phyloP scores from a whole-genome alignment of 2,113 vertebrate species.

The Ptilorrhoa leucosticta region DNA sequence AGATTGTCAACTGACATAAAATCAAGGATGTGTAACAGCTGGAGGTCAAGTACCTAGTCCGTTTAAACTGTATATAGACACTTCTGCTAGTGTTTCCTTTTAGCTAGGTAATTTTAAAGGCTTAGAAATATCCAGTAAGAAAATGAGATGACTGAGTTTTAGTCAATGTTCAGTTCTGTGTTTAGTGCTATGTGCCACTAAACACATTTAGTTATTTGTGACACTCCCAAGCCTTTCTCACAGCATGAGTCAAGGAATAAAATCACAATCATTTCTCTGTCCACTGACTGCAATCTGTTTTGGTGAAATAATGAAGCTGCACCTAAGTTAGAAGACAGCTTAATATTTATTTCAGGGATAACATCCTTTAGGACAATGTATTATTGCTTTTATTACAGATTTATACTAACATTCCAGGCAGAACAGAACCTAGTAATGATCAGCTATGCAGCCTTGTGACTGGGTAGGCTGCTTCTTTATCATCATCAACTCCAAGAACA shows the following conservation, averaged over 20 bases:
- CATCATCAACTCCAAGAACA: not conserved
- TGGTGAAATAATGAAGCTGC: not conserved
- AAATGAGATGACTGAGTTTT: not conserved
- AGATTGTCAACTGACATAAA: not conserved
- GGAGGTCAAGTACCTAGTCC: not conserved
- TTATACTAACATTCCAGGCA: not conserved
- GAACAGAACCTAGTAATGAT: not conserved
- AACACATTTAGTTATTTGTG: not conserved
- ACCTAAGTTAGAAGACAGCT: not conserved
- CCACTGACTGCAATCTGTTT: not conserved
- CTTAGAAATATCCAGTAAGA: not conserved
- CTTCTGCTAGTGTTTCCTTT: not conserved
- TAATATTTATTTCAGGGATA: slow-evolving; percentile 7
- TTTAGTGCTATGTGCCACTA: not conserved
- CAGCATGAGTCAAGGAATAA: not conserved
- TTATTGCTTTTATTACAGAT: not conserved
- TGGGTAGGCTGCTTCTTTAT: not conserved
- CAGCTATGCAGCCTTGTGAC: not conserved
- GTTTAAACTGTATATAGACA: not conserved
- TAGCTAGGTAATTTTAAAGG: not conserved
- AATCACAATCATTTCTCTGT: not conserved
- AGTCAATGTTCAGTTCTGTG: not conserved
- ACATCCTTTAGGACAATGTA: not conserved
- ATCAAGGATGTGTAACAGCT: not conserved
- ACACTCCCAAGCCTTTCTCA: not conserved